Conservation (phyloP, 1,140 invertebrate species). For the Eubasilissa regina region DNA sequence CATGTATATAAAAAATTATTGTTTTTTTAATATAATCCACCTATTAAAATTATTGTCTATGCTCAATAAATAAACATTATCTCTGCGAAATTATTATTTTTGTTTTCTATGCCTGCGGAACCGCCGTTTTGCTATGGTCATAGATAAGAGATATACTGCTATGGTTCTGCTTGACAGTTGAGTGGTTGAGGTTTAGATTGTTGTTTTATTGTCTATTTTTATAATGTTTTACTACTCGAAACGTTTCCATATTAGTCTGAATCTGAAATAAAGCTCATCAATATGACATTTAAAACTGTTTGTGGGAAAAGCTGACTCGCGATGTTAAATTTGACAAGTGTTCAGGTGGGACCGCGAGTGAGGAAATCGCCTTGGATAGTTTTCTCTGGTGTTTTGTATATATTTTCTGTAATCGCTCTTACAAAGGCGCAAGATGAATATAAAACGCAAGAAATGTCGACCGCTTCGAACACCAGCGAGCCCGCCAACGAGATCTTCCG, state of each 20-base stretch:
- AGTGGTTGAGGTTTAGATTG: slow-evolving; percentile 5
- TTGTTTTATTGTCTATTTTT: slow-evolving; percentile 16
- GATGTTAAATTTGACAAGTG: slow-evolving; percentile 1
- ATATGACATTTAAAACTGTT: slow-evolving; percentile 17
- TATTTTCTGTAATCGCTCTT: background rate
- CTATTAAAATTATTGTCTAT: no score
- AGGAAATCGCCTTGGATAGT: background rate
- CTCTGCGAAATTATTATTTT: background rate
- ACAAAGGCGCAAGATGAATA: slow-evolving; percentile 23
- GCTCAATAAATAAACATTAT: no score
- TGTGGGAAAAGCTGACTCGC: background rate
- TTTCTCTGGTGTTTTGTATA: slow-evolving; percentile 8
- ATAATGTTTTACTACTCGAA: slow-evolving; percentile 35
- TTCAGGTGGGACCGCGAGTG: background rate
- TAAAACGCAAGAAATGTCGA: slow-evolving; percentile 14
- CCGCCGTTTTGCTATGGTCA: background rate
- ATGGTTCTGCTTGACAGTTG: slow-evolving; percentile 9
- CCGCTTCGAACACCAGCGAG: slow-evolving; percentile 8
- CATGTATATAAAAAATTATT: no score
- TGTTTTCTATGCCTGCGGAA: slow-evolving; percentile 1
- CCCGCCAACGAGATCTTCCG: background rate
- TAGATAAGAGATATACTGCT: no score
- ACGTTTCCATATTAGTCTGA: slow-evolving; percentile 22
- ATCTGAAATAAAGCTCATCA: background rate
- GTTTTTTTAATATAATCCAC: no score